Evolutionary conservation across 2,888 invertebrate genomes (phyloP), one percentile per base, ranked within the genome.

Genomic region (Plebejus argus): DNA sequence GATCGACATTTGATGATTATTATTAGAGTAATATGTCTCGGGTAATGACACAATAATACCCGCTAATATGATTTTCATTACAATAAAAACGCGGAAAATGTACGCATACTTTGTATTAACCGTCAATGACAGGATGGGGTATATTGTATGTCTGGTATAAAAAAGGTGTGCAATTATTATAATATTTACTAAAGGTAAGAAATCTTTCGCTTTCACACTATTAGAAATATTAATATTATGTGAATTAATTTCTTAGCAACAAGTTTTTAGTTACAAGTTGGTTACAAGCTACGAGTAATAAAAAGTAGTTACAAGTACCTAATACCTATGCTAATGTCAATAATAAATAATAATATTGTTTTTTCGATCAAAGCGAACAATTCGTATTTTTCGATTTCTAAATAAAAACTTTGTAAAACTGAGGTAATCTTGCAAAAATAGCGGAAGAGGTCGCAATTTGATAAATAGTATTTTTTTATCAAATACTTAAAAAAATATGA

Each of bases 1-100:
- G 66, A 66, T 66, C 33, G 66, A 66, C 28, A 33, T 66, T 66
- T 66, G 28, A 66, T 66, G 33, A 66, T 66, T 66, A 66, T 66
- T 66, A 66, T 66, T 61, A 33, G 66, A 18, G 66, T 66, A 18
- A 33, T 66, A 66, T 23, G 61, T 61, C 18, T 28, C 28, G 7
- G 61, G 20, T 33, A 66, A 28, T 28, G 28, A 23, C 5, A 23
- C 66, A 66, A 66, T 28, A 28, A 66, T 66, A 33, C 28, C 1
- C 66, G 15, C 66, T 66, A 66, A 66, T 66, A 18, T 33, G 66
- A 28, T 66, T 28, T 66, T 66, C 66, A 66, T 66, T 66, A 66
- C 66, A n/a, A n/a, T n/a, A 33, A 33, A 66, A 66, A 66, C 66
- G 18, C 6, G 28, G 66, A 66, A 28, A 66, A 66, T 33, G 12